phyloP scores from a whole-genome alignment of 2,113 vertebrate genomes.

The Paradoxurus hermaphroditus region DNA sequence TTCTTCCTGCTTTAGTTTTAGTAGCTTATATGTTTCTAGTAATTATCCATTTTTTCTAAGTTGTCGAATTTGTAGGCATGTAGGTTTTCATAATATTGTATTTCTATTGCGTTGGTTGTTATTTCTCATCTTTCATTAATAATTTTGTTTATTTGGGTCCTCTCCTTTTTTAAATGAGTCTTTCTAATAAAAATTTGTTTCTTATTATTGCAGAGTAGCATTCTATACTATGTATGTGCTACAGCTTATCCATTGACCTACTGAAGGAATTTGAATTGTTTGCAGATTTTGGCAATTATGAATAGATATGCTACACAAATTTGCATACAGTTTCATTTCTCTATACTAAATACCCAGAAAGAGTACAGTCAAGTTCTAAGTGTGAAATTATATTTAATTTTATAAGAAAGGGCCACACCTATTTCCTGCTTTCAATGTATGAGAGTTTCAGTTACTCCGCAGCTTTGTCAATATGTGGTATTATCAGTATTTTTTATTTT shows the following conservation, averaged over 20 bases:
- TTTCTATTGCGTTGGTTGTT: neutral
- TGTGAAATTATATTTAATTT: neutral
- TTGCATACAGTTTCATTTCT: neutral
- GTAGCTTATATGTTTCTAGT: neutral
- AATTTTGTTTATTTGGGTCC: neutral
- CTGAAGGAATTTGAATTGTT: neutral
- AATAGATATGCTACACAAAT: neutral
- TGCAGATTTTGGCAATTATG: neutral
- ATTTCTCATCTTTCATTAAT: neutral
- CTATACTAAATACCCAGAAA: neutral
- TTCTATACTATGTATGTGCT: neutral
- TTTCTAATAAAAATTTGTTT: neutral
- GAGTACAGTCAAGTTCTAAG: neutral
- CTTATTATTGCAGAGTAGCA: neutral
- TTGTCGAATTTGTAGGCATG: neutral
- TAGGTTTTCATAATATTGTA: neutral
- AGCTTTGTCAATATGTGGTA: neutral
- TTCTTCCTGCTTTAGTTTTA: neutral
- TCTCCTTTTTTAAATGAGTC: neutral
- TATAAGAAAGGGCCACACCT: neutral
- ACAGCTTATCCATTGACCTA: neutral
- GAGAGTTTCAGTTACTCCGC: neutral
- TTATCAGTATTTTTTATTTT: neutral
- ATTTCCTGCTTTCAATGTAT: neutral
- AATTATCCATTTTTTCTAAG: neutral